Evolutionary conservation across 2,888 invertebrate species (phyloP).

Genomic region (Synanthedon myopaeformis): DNA sequence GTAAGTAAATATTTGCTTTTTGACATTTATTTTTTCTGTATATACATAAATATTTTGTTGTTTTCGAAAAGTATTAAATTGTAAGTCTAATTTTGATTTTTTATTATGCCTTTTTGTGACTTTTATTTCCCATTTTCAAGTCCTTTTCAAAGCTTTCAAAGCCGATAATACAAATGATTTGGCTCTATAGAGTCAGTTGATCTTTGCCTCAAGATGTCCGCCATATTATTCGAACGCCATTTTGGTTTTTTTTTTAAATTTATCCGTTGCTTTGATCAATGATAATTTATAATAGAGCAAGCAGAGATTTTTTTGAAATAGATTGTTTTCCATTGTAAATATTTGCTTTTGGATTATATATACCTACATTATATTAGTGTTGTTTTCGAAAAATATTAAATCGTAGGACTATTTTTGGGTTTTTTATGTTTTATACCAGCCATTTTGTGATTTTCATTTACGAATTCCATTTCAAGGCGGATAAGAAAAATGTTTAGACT

Average conservation of each 20-base stretch:
- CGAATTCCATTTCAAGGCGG: neutral
- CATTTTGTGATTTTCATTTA: neutral
- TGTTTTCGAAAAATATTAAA: conserved; percentile 45
- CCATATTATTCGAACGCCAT: too few relatives aligned
- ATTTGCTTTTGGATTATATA: conserved; percentile 21
- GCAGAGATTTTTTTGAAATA: conserved; percentile 8
- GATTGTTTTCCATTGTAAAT: conserved; percentile 32
- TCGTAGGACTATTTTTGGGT: conserved; percentile 27
- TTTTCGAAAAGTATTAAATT: conserved; percentile 44
- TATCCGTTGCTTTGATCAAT: too few relatives aligned
- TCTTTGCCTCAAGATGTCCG: too few relatives aligned
- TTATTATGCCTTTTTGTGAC: conserved; percentile 9
- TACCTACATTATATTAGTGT: conserved; percentile 19
- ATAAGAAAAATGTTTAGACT: too few relatives aligned
- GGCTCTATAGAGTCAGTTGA: too few relatives aligned
- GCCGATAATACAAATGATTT: too few relatives aligned
- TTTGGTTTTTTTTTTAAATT: too few relatives aligned
- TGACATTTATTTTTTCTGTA: conserved; percentile 24
- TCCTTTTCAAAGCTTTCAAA: neutral
- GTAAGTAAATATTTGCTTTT: conserved; percentile 40
- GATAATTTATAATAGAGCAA: conserved; percentile 2
- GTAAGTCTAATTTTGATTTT: conserved; percentile 25
- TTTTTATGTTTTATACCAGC: conserved; percentile 11
- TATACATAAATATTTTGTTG: conserved; percentile 27
- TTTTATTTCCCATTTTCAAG: neutral